Conservation (phyloP, 2,888 invertebrate genomes). For the Drosophila mimica region DNA sequence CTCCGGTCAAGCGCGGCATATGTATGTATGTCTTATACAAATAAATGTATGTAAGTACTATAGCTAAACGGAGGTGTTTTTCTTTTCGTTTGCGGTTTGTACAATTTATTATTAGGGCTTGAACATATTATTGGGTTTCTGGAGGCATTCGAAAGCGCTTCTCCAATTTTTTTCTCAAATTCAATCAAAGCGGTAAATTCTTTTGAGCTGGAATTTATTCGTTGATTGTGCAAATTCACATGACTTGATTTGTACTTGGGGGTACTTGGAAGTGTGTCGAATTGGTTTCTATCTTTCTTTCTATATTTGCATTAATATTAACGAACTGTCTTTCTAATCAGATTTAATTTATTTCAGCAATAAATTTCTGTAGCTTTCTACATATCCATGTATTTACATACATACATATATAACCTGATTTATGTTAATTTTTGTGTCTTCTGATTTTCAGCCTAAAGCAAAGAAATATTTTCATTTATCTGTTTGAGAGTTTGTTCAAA, state of each 20-base stretch:
- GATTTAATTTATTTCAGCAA: constrained; percentile 20
- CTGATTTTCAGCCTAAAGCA: constrained; percentile 7
- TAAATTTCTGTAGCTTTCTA: background rate
- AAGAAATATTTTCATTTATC: constrained; percentile 11
- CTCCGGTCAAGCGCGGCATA: constrained; percentile 6
- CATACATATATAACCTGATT: constrained; percentile 25
- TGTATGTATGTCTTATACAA: constrained; percentile 52
- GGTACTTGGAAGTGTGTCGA: background rate
- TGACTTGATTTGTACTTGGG: constrained; percentile 3
- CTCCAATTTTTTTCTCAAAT: background rate
- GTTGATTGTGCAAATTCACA: background rate
- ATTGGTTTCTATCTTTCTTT: background rate
- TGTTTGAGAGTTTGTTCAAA: constrained; percentile 24
- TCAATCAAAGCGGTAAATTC: background rate
- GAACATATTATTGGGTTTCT: background rate
- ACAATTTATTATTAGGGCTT: background rate
- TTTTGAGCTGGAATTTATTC: background rate
- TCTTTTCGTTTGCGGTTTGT: background rate
- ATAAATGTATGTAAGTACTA: constrained; percentile 4
- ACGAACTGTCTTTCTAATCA: background rate
- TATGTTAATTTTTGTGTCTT: constrained; percentile 10
- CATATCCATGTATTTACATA: background rate
- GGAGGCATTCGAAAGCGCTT: background rate
- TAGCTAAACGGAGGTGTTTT: constrained; percentile 27
- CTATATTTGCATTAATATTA: background rate